Conservation (phyloP, 2,888 invertebrate genomes). For the Corbicula japonica region DNA sequence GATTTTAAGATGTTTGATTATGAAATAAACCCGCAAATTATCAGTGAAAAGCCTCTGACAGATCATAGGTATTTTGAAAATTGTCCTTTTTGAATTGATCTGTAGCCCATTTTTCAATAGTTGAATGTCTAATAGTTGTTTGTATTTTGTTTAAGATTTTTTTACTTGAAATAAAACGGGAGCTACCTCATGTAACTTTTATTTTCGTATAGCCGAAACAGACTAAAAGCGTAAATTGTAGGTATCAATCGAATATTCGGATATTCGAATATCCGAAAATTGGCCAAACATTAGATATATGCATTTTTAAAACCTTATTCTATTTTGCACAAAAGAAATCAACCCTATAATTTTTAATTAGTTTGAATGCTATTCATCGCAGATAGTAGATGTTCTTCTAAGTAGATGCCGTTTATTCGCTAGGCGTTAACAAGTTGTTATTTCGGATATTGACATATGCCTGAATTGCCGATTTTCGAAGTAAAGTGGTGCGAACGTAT, state of each 20-base stretch:
- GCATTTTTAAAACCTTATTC: too few species aligned
- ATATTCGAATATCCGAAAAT: too few species aligned
- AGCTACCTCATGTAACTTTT: neutral
- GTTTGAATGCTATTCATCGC: too few species aligned
- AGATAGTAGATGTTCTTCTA: too few species aligned
- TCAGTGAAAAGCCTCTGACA: neutral
- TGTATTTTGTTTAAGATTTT: neutral
- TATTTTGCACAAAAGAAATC: too few species aligned
- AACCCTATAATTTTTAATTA: too few species aligned
- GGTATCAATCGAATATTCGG: too few species aligned
- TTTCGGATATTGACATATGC: too few species aligned
- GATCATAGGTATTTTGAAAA: neutral
- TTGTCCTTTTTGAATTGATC: neutral
- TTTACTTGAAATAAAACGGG: neutral
- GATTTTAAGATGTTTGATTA: slow-evolving; percentile 69
- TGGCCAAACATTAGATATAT: too few species aligned
- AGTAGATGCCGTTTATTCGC: too few species aligned
- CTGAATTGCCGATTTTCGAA: neutral
- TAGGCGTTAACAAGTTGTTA: too few species aligned
- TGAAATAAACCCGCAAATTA: slow-evolving; percentile 38
- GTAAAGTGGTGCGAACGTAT: neutral
- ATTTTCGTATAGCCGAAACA: neutral
- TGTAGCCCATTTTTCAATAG: neutral
- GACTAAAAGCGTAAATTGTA: too few species aligned
- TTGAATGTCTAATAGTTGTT: neutral